Conservation (phyloP, 2,113 vertebrate species). For the Trachemys scripta region DNA sequence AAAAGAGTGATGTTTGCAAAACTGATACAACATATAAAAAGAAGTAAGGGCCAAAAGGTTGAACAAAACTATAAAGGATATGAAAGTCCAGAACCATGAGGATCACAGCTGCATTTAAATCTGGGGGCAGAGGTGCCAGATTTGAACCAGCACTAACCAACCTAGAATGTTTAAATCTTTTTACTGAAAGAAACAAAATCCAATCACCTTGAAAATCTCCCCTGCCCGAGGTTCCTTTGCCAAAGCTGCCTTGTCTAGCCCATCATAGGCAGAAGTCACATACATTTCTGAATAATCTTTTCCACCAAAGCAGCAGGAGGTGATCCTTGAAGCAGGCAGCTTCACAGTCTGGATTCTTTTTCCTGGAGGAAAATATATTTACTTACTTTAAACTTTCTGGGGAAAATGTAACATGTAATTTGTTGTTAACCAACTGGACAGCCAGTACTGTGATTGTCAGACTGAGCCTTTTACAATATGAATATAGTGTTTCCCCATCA, state of each 20-base stretch:
- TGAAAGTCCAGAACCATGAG: background rate
- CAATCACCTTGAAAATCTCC: conserved; percentile 86
- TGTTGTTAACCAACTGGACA: background rate
- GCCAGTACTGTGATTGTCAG: background rate
- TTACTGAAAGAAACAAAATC: background rate
- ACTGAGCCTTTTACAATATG: background rate
- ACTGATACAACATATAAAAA: background rate
- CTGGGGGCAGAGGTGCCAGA: background rate
- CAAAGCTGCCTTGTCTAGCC: conserved; percentile 74
- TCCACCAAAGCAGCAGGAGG: conserved; percentile 91
- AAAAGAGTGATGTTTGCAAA: background rate
- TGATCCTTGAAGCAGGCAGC: conserved; percentile 84
- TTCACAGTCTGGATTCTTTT: conserved; percentile 83
- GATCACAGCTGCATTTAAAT: background rate
- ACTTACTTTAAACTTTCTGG: background rate
- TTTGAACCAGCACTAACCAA: background rate
- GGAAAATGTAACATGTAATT: background rate
- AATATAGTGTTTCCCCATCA: background rate
- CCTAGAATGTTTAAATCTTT: background rate
- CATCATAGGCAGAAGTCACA: conserved; percentile 86
- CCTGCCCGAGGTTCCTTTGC: conserved; percentile 84
- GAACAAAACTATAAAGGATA: background rate
- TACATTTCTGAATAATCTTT: conserved; percentile 88
- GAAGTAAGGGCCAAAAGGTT: background rate
- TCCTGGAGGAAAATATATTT: conserved; percentile 73